Percentiles rank a stretch among this genome's conserved stretches.
Evolutionary conservation across 2,113 vertebrate genomes (phyloP).

Genomic region (Campylorhamphus procurvoides): DNA sequence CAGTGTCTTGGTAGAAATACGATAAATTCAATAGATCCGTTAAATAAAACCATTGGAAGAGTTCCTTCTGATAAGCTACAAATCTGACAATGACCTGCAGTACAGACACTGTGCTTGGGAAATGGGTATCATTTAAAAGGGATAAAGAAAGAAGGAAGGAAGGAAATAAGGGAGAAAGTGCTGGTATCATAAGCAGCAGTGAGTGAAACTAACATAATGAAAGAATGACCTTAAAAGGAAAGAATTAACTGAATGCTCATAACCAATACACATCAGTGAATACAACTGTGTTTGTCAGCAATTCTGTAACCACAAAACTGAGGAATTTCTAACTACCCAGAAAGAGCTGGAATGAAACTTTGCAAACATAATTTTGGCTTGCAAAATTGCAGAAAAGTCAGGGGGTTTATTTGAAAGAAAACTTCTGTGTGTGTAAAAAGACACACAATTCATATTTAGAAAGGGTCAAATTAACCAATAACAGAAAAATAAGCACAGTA

Average conservation of each 20-base stretch:
- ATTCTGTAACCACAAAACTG: conserved; percentile 24
- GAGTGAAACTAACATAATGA: conserved; percentile 8
- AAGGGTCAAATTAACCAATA: background rate
- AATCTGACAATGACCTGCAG: background rate
- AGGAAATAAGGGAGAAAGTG: background rate
- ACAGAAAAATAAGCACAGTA: background rate
- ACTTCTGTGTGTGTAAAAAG: background rate
- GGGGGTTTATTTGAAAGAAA: background rate
- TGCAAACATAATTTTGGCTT: background rate
- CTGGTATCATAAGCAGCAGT: background rate
- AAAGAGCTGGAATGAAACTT: conserved; percentile 18
- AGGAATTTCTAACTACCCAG: background rate
- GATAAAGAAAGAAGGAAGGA: background rate
- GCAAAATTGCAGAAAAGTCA: background rate
- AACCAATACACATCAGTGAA: background rate
- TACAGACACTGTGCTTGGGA: background rate
- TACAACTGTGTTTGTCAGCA: conserved; percentile 14
- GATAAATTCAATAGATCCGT: background rate
- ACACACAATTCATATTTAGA: background rate
- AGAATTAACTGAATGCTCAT: conserved; percentile 19
- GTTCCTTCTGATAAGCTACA: background rate
- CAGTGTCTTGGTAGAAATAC: background rate
- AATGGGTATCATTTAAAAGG: background rate
- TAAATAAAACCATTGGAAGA: background rate
- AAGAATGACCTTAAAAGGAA: conserved; percentile 61